Evolutionary conservation across 2,113 vertebrate species (phyloP), one percentile per base, ranked within the genome.

Genomic region (Penelope pileata): DNA sequence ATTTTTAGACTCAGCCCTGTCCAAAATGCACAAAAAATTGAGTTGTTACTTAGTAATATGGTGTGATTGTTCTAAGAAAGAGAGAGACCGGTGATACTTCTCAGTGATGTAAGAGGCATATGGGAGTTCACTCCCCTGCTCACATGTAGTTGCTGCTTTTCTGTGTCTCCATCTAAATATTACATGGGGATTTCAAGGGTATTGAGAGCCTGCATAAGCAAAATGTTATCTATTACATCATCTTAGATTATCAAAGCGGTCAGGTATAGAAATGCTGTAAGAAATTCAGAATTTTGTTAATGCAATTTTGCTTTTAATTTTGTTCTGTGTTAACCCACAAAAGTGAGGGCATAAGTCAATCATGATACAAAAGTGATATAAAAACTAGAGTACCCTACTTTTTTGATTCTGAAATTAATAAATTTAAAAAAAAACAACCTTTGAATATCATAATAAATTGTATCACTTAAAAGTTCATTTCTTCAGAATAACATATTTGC

Each of bases 121-220:
- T 56, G 91, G 87, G 82, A 94, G 59, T 43, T 93, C 87, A 34
- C 50, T 79, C 22, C 77, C 51, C 70, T 80, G 70, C 67, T 95
- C 75, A 70, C 50, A 66, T 78, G 66, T 72, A 80, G 38, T 85
- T 91, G 72, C 56, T 83, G 79, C 29, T 80, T 87, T 50, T 64
- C 82, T 45, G 9, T 67, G 56, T 88, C 79, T 91, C 87, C 42
- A 59, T 74, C 84, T 68, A 64, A n/a, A 18, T 53, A 32, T 76
- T 38, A 34, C 68, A 30, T 1, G 15, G 75, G 84, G 54, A 62
- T 68, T 90, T 34, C 90, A 47, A 70, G 87, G 72, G 72, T 0
- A 0, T 32, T 62, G 69, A 83, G 53, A 87, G 59, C 63, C 36
- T 34, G 18, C 7, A 58, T 77, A 73, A 94, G 82, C 42, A 26